Percentiles rank a stretch among this genome's conserved stretches.
These are phyloP conservation scores for Montifringilla adamsi DNA, from an alignment of 2,113 vertebrate genomes.

Conservation along the genomic window DNA sequence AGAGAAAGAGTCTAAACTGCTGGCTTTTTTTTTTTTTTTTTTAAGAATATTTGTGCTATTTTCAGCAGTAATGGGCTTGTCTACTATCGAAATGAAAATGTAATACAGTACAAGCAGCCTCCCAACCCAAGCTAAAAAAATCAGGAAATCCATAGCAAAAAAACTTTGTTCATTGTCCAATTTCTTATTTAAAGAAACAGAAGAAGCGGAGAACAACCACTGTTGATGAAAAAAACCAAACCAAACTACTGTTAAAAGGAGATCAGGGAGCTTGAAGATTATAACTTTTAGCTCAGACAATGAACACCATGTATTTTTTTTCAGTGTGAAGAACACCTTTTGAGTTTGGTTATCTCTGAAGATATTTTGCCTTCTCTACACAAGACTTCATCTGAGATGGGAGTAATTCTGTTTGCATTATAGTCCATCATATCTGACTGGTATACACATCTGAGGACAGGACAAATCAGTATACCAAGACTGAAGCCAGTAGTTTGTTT, in stretches of 20 bases:
- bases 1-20: slow-evolving; percentile 72
- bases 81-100: slow-evolving; percentile 59
- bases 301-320: neutral
- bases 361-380: neutral
- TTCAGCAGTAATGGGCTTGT: slow-evolving; percentile 81
- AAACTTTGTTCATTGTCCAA: slow-evolving; percentile 34
- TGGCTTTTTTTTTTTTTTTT: slow-evolving; percentile 72
- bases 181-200: slow-evolving; percentile 64
- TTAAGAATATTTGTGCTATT: slow-evolving; percentile 82
- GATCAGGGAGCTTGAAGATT: neutral
- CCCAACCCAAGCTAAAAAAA: neutral
- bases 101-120: neutral
- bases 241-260: neutral
- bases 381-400: neutral
- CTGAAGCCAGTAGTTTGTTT: slow-evolving; percentile 40
- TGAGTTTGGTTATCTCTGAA: neutral
- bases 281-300: neutral
- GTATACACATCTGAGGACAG: neutral
- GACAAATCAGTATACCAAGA: neutral
- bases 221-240: neutral
- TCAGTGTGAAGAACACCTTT: neutral
- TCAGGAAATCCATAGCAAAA: slow-evolving; percentile 68
- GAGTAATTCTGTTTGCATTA: neutral
- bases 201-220: neutral
- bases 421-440: neutral